phyloP scores from a whole-genome alignment of 2,888 invertebrate species.

The Zelleria hepariella region DNA sequence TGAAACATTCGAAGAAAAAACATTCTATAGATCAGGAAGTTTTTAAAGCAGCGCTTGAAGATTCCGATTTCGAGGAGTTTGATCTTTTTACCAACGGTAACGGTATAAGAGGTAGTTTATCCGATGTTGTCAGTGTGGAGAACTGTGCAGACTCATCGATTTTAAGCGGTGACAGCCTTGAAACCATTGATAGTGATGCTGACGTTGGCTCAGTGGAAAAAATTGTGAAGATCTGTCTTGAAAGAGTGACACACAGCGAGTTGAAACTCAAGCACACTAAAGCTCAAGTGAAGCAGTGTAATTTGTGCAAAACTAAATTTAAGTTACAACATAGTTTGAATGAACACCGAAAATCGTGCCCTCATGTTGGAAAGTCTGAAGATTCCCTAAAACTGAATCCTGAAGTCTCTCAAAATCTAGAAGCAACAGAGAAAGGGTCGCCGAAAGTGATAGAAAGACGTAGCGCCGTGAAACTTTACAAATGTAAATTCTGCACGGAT shows the following conservation, averaged over 20 bases:
- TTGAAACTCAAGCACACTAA: not conserved
- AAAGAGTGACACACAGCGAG: not conserved
- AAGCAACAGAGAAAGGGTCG: not conserved
- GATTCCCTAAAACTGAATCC: not conserved
- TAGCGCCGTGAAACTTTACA: not conserved
- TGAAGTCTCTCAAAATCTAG: not conserved
- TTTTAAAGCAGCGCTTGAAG: not conserved
- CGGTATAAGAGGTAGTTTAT: not conserved
- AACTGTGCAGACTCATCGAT: not conserved
- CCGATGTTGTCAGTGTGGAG: not conserved
- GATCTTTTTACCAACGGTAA: not conserved
- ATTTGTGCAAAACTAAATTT: not conserved
- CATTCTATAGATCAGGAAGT: not conserved
- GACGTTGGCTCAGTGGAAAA: not conserved
- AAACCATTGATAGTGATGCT: not conserved
- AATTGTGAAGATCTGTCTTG: not conserved
- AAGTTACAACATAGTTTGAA: not conserved
- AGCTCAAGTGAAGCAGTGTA: not conserved
- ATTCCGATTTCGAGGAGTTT: not conserved
- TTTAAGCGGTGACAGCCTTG: not conserved
- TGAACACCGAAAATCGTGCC: not conserved
- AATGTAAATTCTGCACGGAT: slow-evolving; percentile 4
- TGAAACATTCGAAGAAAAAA: not conserved
- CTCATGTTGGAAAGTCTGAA: not conserved
- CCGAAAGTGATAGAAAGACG: not conserved